Evolutionary conservation across 2,797 vertebrate species (phyloP), one percentile per base, ranked within the genome.

Genomic region (Myotis daubentonii): DNA sequence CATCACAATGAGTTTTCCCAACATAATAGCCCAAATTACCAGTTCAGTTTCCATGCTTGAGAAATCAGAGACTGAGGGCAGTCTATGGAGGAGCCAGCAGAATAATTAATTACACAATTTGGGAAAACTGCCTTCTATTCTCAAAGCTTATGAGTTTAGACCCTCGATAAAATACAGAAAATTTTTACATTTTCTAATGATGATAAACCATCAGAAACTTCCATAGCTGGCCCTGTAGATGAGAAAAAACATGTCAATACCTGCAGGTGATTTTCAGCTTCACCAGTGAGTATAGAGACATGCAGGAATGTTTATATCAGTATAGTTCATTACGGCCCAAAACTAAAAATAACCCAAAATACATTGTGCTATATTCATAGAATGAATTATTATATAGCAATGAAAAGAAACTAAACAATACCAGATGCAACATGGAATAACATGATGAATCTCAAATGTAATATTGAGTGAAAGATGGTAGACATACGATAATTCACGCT

Each of bases 81-180:
- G 55, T 6, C 10, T 13, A 5, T 28, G 20, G 19, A 91, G 25
- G 25, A 89, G 15, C 19, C 11, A 60, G 47, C 16, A 75, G 44
- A 23, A 3, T 62, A 95, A 95, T 80, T 88, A 83, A 88, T 72
- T 70, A 23, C 7, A 41, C 2, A 89, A 25, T 89, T 86, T 60
- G 23, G 53, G 15, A 28, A 80, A 57, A 65, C 19, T 75, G 11
- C 83, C 23, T 91, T 49, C 36, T 62, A 44, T 0, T 84, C 3
- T 87, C 47, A 71, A 8, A 70, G 6, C 47, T 68, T 68, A 22
- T 81, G 33, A 95, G 11, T 36, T 94, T 79, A 78, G 49, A 68
- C 28, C 36, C 23, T 20, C 51, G n/a, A 68, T 87, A 81, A 93
- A 87, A 89, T 60, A 25, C 11, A 91, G 33, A 85, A 57, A 78